Conservation (phyloP, 2,888 invertebrate species). For the Rhagonycha fulva region DNA sequence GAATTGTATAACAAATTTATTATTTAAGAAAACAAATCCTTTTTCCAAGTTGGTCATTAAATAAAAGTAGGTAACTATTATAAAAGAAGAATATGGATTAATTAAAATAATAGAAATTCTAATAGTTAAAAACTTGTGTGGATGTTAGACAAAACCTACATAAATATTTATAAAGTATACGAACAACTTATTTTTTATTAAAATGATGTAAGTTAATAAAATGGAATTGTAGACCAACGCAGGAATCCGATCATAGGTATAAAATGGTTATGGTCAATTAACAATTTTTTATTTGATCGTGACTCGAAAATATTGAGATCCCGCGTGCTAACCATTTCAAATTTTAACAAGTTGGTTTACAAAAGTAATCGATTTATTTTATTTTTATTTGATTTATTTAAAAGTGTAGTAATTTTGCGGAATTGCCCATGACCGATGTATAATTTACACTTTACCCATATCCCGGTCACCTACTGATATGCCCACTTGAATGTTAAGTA, state of each 20-base stretch:
- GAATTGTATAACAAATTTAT: not conserved
- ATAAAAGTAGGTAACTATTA: not conserved
- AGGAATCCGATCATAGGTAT: not conserved
- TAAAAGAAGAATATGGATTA: not conserved
- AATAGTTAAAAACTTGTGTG: not conserved
- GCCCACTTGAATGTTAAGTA: not conserved
- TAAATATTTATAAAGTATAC: not conserved
- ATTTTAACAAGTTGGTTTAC: not conserved
- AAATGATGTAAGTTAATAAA: not conserved
- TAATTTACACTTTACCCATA: constrained; percentile 7
- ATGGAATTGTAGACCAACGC: not conserved
- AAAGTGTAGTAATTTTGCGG: not conserved
- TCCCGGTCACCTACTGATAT: constrained; percentile 28
- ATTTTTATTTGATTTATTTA: not conserved
- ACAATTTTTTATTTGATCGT: not conserved
- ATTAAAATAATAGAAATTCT: not conserved
- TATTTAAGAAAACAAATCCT: not conserved
- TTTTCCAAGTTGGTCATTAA: not conserved
- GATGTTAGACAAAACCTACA: not conserved
- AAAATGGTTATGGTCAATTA: not conserved
- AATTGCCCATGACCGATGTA: constrained; percentile 5
- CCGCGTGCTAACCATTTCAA: not conserved
- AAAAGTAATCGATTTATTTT: not conserved
- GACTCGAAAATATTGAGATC: not conserved
- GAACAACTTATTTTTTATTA: not conserved